These are phyloP conservation scores for Morone saxatilis DNA, from an alignment of 2,113 vertebrate species.

Conservation along the genomic window DNA sequence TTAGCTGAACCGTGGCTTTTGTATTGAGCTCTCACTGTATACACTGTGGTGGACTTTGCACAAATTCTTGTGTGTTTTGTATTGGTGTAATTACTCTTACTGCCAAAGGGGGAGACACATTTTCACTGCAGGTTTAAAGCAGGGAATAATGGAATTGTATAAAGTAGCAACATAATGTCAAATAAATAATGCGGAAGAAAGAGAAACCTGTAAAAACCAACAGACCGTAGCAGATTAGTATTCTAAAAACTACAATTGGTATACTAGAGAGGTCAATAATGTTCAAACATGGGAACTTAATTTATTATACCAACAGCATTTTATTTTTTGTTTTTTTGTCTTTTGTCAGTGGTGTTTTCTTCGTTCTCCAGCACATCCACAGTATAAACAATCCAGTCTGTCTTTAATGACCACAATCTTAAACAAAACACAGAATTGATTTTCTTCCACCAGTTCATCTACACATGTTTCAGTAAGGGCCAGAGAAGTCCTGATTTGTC, in stretches of 20 bases:
- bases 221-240: not conserved
- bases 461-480: constrained; percentile 41
- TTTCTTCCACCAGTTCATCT: constrained; percentile 23
- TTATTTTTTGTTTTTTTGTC: not conserved
- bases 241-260: not conserved
- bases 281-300: not conserved
- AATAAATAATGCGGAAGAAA: not conserved
- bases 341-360: not conserved
- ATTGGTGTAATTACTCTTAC: too few species aligned
- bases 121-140: not conserved
- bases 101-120: too few species aligned
- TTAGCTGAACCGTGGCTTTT: too few species aligned
- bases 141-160: constrained; percentile 14
- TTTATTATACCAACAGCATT: not conserved
- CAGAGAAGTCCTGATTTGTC: constrained; percentile 35
- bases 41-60: too few species aligned
- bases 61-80: too few species aligned
- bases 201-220: not conserved
- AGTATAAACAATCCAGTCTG: not conserved
- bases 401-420: constrained; percentile 25
- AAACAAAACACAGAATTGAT: constrained; percentile 43
- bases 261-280: not conserved
- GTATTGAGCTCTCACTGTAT: too few species aligned
- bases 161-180: not conserved
- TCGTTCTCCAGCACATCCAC: constrained; percentile 12